Percentiles rank a stretch among this genome's conserved stretches.
Evolutionary conservation across 2,888 invertebrate genomes (phyloP).

Genomic region (Ferdinandea cuprea): DNA sequence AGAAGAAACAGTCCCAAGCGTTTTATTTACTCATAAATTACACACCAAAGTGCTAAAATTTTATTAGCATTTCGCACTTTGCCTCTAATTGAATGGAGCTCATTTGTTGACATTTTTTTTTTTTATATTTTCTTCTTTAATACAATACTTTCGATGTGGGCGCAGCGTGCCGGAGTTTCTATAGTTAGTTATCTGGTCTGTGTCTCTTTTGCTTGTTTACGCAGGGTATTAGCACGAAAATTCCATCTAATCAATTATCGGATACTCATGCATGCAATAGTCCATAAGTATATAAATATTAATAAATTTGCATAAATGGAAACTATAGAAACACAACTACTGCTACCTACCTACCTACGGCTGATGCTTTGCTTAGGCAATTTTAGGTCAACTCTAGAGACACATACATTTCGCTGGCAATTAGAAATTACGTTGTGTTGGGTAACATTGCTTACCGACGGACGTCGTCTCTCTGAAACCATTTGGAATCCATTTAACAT

Average conservation of each 20-base stretch:
- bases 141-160: conserved; percentile 5
- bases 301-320: conserved; percentile 70
- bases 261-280: conserved; percentile 60
- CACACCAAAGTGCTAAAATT: conserved; percentile 72
- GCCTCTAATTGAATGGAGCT: conserved; percentile 71
- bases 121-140: conserved; percentile 46
- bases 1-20: conserved; percentile 49
- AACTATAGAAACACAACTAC: too few relatives aligned
- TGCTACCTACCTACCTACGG: background rate
- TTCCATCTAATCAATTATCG: conserved; percentile 70
- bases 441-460: conserved; percentile 38
- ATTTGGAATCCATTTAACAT: conserved; percentile 72
- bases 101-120: conserved; percentile 72
- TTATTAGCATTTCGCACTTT: conserved; percentile 73
- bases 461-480: conserved; percentile 36
- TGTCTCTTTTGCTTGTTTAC: conserved; percentile 26
- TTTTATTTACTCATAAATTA: conserved; percentile 70
- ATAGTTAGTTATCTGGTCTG: background rate
- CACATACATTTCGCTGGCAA: conserved; percentile 48
- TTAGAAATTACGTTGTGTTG: conserved; percentile 56
- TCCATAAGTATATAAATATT: conserved; percentile 61
- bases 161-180: background rate
- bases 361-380: conserved; percentile 12
- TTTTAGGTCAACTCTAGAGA: conserved; percentile 43
- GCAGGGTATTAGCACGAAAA: conserved; percentile 48